Evolutionary conservation across 2,113 vertebrate species (phyloP).

Genomic region (Anarrhichthys ocellatus): DNA sequence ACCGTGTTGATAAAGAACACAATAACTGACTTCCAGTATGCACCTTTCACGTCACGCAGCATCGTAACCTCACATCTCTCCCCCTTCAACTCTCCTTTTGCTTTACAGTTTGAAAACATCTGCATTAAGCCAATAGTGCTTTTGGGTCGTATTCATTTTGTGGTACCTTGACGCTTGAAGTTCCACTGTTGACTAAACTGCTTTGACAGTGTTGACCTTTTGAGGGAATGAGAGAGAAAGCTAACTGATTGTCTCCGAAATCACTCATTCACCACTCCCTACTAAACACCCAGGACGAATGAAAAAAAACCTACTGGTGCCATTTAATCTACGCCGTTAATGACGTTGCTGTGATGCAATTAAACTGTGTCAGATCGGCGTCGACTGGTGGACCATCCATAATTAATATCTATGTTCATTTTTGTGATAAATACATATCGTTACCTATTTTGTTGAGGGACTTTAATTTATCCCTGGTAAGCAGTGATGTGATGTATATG

Average conservation of each 20-base stretch:
- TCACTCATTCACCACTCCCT: background rate
- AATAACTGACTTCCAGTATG: background rate
- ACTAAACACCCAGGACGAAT: background rate
- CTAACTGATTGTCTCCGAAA: background rate
- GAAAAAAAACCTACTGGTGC: background rate
- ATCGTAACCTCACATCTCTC: background rate
- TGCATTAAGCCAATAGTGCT: background rate
- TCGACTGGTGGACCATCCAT: background rate
- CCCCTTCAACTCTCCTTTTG: background rate
- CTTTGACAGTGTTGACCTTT: background rate
- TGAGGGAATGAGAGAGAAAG: background rate
- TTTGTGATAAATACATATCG: no score
- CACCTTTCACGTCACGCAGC: background rate
- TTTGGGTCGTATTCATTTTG: background rate
- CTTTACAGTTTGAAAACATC: background rate
- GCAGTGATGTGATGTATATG: no score
- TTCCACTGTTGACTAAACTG: background rate
- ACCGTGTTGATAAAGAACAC: background rate
- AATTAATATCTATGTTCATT: background rate
- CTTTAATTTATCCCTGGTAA: no score
- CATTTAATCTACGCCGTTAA: no score
- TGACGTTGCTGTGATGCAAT: background rate
- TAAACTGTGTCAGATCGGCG: background rate
- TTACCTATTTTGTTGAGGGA: no score
- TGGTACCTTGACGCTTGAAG: background rate